Evolutionary conservation across 2,113 vertebrate genomes (phyloP).

Genomic region (Microcebus griseorufus): DNA sequence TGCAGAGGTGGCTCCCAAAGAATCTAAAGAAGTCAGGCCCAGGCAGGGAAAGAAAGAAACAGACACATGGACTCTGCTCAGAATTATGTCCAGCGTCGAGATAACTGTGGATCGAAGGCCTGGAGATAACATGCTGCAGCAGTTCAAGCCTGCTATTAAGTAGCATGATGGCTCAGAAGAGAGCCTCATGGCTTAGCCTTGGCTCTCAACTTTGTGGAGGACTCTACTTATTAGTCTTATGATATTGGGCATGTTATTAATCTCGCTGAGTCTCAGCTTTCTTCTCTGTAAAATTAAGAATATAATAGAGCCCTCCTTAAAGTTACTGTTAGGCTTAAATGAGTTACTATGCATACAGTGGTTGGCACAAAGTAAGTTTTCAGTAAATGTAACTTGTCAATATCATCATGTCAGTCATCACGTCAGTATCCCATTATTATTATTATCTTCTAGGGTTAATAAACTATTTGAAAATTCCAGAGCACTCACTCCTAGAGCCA

Average conservation of each 20-base stretch:
- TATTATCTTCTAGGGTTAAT: background rate
- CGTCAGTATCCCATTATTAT: background rate
- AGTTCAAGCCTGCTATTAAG: background rate
- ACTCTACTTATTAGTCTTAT: background rate
- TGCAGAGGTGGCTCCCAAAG: background rate
- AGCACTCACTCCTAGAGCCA: background rate
- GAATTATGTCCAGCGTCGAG: background rate
- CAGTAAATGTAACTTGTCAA: constrained; percentile 25
- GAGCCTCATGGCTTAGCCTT: background rate
- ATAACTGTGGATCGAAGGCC: background rate
- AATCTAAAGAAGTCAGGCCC: background rate
- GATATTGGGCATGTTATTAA: background rate
- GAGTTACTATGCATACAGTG: background rate
- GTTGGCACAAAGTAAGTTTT: background rate
- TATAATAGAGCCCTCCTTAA: background rate
- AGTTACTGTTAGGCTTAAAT: constrained; percentile 31
- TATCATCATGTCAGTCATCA: background rate
- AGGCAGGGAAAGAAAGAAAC: background rate
- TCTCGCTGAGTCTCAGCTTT: background rate
- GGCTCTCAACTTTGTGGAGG: background rate
- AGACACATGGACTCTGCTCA: background rate
- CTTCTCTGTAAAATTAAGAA: constrained; percentile 6
- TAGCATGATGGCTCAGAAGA: background rate
- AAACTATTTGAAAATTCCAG: background rate
- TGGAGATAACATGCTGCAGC: background rate